Evolutionary conservation across 2,113 vertebrate genomes (phyloP), one percentile per base, ranked within the genome.

Genomic region (Zapus hudsonius): DNA sequence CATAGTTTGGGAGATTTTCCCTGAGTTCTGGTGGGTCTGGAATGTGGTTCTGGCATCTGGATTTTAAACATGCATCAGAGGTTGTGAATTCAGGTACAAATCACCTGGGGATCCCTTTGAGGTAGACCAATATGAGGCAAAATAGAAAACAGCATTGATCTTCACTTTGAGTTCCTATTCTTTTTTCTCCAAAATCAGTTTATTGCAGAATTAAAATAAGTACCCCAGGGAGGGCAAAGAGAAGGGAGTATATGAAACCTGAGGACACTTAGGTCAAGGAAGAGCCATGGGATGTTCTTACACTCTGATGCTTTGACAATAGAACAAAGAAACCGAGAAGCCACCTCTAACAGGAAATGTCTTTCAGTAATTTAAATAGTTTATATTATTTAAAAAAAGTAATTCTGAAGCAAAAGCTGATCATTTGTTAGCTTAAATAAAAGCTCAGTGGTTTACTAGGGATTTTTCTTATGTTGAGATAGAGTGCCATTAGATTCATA

Each of bases 221-320:
- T 31, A 29, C 22, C 36, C 31, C 7, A 25, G n/a, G 52, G 3
- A 31, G 27, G n/a, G 27, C 42, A 36, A 25, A 7, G 6, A 40
- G 81, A 0, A 5, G 20, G n/a, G 0, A 74, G 2, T 47, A 31
- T 16, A 27, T 40, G 74, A 57, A 69, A 82, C 17, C 33, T 69
- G 36, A 38, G 78, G 61, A 91, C 17, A 76, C 87, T 31, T 73
- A 90, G 73, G 81, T 90, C 78, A 91, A 87, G 59, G 47, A 91
- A 74, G 42, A 72, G 33, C 31, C 36, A 27, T 40, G 3, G 22
- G 67, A 27, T 52, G 29, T 13, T 69, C 40, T 89, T 38, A 84
- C 42, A 91, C 42, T 82, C 52, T 73, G 84, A 57, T 81, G 75
- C 89, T 93, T 94, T 89, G 90, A 91, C 67, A 93, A 47, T 4